phyloP scores from a whole-genome alignment of 2,888 invertebrate species.

The Diplolepis rosae region DNA sequence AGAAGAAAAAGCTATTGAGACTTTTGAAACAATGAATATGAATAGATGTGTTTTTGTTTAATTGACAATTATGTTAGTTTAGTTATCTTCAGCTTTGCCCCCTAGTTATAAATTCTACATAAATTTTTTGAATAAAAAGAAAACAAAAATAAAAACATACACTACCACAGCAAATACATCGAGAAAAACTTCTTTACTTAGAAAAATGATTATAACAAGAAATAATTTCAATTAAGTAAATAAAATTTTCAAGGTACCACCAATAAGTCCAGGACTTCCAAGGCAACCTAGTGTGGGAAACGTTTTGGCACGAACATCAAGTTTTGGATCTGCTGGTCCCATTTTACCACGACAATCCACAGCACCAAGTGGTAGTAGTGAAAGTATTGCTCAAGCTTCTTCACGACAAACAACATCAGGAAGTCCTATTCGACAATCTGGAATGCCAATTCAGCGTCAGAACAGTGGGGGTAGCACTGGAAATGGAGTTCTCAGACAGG shows the following conservation, averaged over 20 bases:
- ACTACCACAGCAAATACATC: neutral
- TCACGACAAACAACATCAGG: constrained; percentile 51
- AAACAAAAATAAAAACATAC: neutral
- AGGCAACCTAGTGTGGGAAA: constrained; percentile 79
- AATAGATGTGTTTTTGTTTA: too few relatives aligned
- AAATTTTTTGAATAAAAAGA: neutral
- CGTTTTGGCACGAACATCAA: constrained; percentile 79
- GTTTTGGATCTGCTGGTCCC: constrained; percentile 76
- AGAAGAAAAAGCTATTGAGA: too few relatives aligned
- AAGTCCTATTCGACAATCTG: constrained; percentile 31
- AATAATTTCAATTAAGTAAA: neutral
- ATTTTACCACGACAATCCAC: constrained; percentile 58
- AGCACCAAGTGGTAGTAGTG: constrained; percentile 52
- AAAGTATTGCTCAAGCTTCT: constrained; percentile 51
- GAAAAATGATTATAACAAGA: too few relatives aligned
- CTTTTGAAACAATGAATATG: too few relatives aligned
- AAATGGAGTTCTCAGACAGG: constrained; percentile 79
- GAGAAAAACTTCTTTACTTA: neutral
- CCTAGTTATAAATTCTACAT: neutral
- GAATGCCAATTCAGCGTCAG: constrained; percentile 51
- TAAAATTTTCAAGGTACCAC: constrained; percentile 72
- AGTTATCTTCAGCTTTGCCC: neutral
- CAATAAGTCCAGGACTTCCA: constrained; percentile 75
- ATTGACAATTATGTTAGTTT: neutral
- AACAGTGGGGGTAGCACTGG: constrained; percentile 54